Conservation (phyloP, 2,888 invertebrate genomes). For the Xestia c-nigrum region DNA sequence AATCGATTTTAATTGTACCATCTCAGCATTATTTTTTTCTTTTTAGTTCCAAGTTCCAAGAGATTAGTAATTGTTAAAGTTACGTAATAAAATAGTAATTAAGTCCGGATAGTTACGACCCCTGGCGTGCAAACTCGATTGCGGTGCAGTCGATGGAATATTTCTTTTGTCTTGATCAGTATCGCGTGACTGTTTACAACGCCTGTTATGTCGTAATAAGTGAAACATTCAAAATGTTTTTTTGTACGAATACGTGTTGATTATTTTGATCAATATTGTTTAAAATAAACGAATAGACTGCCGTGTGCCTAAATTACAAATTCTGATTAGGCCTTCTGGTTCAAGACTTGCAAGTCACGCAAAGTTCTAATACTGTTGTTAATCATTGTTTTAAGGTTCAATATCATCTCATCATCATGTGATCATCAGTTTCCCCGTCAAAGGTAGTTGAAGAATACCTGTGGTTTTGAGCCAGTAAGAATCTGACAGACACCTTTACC, state of each 20-base stretch:
- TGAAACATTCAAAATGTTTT: slow-evolving; percentile 48
- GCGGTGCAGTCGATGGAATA: slow-evolving; percentile 35
- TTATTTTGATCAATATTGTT: slow-evolving; percentile 7
- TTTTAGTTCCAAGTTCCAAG: slow-evolving; percentile 11
- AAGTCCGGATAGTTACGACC: slow-evolving; percentile 33
- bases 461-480: not conserved
- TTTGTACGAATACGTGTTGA: not conserved
- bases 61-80: slow-evolving; percentile 31
- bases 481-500: not conserved
- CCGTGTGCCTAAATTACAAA: not conserved
- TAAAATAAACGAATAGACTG: not conserved
- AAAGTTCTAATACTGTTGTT: not conserved
- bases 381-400: not conserved
- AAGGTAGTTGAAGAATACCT: not conserved
- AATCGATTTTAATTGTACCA: slow-evolving; percentile 19
- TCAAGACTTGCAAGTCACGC: not conserved
- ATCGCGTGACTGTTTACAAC: slow-evolving; percentile 54
- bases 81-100: slow-evolving; percentile 41
- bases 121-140: slow-evolving; percentile 48
- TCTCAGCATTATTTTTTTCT: slow-evolving; percentile 15
- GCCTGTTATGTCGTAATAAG: slow-evolving; percentile 54
- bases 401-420: not conserved
- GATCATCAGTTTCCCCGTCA: not conserved
- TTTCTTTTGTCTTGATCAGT: slow-evolving; percentile 44
- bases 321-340: not conserved